Base-by-base conservation (phyloP, 2,888 invertebrate genomes). In the Cosmopolites sordidus region DNA sequence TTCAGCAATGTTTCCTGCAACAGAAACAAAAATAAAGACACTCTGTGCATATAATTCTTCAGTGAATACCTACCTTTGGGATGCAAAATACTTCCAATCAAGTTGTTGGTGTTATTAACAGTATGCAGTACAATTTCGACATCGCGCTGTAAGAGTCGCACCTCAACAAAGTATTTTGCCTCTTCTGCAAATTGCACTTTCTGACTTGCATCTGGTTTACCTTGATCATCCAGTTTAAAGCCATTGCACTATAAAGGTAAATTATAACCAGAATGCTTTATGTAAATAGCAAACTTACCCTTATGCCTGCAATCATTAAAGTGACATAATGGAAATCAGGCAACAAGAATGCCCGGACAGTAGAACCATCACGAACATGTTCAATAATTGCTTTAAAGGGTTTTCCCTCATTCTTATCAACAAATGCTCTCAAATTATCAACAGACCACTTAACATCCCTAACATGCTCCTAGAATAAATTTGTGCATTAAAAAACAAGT, bases 351-450 rank as follows among this genome's bases (percentile, higher is more conserved):
- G 92, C 89, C 60, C 97, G 82, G 11, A 97, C 86, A 1, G 98
- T 98, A 27, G 95, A 95, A 0, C 98, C 98, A 75, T 99, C 98
- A 51, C 96, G 83, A 0, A 99, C 97, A 78, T 96, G 94, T 72
- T 99, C 99, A 64, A 99, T 89, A 51, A 99, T 84, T 41, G 97
- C 96, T 73, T 87, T 89, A 3, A 97, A 78, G 0, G 92, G 93
- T 69, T 93, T 89, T 30, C 87, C 86, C 58, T 86, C 87, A 60
- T 84, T 83, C 66, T 91, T 87, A 66, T 95, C 94, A 2, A 97
- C 89, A 76, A 86, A 83, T 45, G 82, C 81, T 46, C 85, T 78
- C 66, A 71, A 68, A 70, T 92, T 92, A 11, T 97, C 97, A 39
- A 93, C 80, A 1, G 80, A 80, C 92, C 95, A 95, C 70, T 87